These are phyloP conservation scores for Ahaetulla prasina DNA, from an alignment of 2,113 vertebrate species.

Conservation along the genomic window DNA sequence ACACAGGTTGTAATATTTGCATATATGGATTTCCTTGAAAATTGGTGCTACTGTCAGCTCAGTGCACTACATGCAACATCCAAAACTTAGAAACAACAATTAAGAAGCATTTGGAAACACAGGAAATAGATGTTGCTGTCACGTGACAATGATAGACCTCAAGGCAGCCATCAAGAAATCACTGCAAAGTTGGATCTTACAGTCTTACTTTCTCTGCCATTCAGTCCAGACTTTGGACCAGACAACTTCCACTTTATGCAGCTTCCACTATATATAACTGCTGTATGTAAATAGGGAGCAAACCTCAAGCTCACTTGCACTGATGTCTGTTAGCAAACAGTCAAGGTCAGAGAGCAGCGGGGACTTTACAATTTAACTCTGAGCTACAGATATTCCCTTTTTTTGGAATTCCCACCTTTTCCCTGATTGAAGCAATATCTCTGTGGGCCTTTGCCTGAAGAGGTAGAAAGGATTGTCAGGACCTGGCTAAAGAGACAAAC, in stretches of 20 bases:
- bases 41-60: background rate
- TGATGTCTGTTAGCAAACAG: background rate
- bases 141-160: background rate
- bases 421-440: background rate
- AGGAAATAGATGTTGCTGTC: background rate
- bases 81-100: background rate
- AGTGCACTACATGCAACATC: background rate
- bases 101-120: background rate
- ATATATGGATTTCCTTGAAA: background rate
- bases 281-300: background rate
- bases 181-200: background rate
- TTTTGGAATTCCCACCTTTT: background rate
- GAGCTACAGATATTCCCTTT: background rate
- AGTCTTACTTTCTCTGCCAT: background rate
- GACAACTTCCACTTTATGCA: background rate
- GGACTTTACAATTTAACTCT: background rate
- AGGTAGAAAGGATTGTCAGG: background rate
- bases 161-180: background rate
- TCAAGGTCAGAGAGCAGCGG: background rate
- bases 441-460: background rate
- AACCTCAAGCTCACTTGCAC: background rate
- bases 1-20: background rate
- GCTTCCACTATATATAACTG: background rate
- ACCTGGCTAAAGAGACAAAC: background rate
- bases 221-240: background rate